Conservation (phyloP, 2,888 invertebrate species). For the Eilema depressum region DNA sequence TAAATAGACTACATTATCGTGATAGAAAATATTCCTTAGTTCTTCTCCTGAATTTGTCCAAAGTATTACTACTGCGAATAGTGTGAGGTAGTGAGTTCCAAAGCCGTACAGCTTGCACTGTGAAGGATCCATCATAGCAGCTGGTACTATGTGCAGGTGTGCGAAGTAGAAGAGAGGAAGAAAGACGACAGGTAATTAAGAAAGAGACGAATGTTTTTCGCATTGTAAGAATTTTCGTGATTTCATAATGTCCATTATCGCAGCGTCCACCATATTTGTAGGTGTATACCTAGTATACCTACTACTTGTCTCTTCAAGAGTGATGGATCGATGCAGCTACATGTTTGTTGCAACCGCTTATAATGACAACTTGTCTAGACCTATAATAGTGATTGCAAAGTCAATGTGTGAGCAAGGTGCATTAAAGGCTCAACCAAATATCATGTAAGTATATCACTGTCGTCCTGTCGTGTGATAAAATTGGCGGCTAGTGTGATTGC, state of each 20-base stretch:
- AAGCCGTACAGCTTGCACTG: too few relatives aligned
- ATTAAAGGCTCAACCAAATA: slow-evolving; percentile 34
- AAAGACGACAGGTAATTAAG: too few relatives aligned
- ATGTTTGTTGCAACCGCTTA: slow-evolving; percentile 32
- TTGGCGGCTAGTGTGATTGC: neutral
- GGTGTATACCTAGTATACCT: slow-evolving; percentile 15
- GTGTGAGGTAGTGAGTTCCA: too few relatives aligned
- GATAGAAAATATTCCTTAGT: too few relatives aligned
- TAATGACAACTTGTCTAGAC: slow-evolving; percentile 42
- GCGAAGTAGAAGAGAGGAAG: too few relatives aligned
- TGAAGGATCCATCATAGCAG: too few relatives aligned
- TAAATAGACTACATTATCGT: too few relatives aligned
- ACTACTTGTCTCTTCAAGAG: slow-evolving; percentile 24
- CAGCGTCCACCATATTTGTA: slow-evolving; percentile 28
- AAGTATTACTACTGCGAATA: too few relatives aligned
- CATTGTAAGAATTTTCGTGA: slow-evolving; percentile 29
- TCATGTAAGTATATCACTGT: slow-evolving; percentile 1
- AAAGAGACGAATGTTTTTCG: neutral
- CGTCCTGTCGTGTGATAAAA: neutral
- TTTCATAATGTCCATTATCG: slow-evolving; percentile 32
- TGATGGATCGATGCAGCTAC: slow-evolving; percentile 39
- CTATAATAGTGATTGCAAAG: slow-evolving; percentile 24
- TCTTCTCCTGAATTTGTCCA: too few relatives aligned
- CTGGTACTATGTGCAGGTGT: too few relatives aligned
- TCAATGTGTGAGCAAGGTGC: slow-evolving; percentile 29